phyloP scores from a whole-genome alignment of 2,888 invertebrate species.

The Eupithecia pulchellata region DNA sequence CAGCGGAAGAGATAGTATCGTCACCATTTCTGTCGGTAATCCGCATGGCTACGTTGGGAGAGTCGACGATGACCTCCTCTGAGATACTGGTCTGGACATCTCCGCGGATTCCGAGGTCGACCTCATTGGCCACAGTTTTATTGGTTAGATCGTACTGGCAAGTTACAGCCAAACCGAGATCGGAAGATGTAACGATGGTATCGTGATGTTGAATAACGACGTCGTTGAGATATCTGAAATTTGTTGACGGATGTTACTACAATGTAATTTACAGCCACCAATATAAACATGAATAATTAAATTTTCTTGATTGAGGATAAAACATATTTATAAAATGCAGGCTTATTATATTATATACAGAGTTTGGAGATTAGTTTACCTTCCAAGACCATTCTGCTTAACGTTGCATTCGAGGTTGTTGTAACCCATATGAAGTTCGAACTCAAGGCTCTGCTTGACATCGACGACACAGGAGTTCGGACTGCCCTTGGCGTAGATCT shows the following conservation, averaged over 20 bases:
- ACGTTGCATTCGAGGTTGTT: conserved; percentile 97
- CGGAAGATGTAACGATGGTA: conserved; percentile 96
- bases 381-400: conserved; percentile 93
- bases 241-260: conserved; percentile 16
- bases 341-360: too few relatives aligned
- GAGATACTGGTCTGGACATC: conserved; percentile 94
- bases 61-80: conserved; percentile 96
- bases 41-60: conserved; percentile 97
- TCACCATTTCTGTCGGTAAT: conserved; percentile 94
- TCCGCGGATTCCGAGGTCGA: conserved; percentile 94
- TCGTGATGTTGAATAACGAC: conserved; percentile 98
- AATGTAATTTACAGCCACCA: neutral
- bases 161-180: conserved; percentile 96
- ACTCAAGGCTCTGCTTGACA: conserved; percentile 94
- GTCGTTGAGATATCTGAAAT: conserved; percentile 91
- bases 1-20: conserved; percentile 93
- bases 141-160: conserved; percentile 97
- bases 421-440: conserved; percentile 96
- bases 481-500: conserved; percentile 97
- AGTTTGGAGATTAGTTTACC: conserved; percentile 66
- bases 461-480: conserved; percentile 97
- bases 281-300: neutral
- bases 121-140: conserved; percentile 96
- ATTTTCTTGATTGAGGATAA: too few relatives aligned
- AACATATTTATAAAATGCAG: too few relatives aligned